These are phyloP conservation scores for Amia ocellicauda DNA, from an alignment of 2,113 vertebrate genomes.

Conservation along the genomic window DNA sequence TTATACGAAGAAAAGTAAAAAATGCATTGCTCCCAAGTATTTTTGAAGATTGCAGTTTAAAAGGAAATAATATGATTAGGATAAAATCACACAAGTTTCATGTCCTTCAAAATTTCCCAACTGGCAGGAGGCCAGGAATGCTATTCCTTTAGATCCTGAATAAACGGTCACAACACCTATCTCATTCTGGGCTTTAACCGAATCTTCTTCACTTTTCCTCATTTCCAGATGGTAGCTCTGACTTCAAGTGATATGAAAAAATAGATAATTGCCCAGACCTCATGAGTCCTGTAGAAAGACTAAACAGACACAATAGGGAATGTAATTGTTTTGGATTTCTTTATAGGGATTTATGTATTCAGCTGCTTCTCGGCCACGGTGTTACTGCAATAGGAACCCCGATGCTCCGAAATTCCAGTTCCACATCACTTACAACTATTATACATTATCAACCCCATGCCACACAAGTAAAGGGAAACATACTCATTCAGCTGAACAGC, in stretches of 20 bases:
- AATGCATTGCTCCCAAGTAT: no score
- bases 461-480: constrained; percentile 74
- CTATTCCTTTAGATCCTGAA: no score
- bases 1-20: no score
- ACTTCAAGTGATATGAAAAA: constrained; percentile 82
- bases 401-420: constrained; percentile 70
- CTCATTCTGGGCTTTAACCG: not conserved
- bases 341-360: constrained; percentile 86
- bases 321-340: constrained; percentile 90
- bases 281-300: constrained; percentile 80
- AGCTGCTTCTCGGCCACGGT: constrained; percentile 73
- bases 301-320: constrained; percentile 91
- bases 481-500: constrained; percentile 62
- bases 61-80: no score
- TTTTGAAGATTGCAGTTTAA: no score
- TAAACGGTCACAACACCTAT: not conserved
- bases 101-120: no score
- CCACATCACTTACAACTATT: constrained; percentile 75
- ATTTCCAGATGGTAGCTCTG: constrained; percentile 70
- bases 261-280: constrained; percentile 75
- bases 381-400: constrained; percentile 59
- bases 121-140: no score
- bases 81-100: no score
- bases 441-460: constrained; percentile 62
- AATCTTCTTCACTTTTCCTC: constrained; percentile 50